Conservation (phyloP, 2,113 vertebrate species). For the Urocitellus parryii region DNA sequence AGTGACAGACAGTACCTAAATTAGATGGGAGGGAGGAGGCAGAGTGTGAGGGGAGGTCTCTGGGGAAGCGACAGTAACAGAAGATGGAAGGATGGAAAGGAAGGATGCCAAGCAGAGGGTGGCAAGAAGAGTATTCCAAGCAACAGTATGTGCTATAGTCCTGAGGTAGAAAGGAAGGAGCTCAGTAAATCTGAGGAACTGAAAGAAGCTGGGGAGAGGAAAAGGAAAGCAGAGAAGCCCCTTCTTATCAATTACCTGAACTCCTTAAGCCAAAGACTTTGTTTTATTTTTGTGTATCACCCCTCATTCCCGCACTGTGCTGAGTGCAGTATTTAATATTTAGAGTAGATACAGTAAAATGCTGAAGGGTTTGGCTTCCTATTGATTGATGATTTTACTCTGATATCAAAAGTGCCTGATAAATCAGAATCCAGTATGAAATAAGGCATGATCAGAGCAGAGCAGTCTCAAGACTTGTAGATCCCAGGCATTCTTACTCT, state of each 20-base stretch:
- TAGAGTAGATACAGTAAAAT: neutral
- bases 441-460: neutral
- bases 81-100: neutral
- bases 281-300: neutral
- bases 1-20: neutral
- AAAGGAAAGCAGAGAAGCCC: neutral
- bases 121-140: neutral
- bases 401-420: neutral
- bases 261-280: neutral
- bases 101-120: neutral
- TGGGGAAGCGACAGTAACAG: neutral
- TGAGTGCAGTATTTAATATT: neutral
- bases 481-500: neutral
- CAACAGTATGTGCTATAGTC: neutral
- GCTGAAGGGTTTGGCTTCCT: neutral
- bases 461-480: neutral
- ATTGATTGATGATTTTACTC: neutral
- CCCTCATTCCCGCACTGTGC: neutral
- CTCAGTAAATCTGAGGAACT: neutral
- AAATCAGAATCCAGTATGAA: neutral
- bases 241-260: neutral
- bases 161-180: neutral
- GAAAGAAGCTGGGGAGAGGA: neutral
- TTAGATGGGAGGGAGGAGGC: neutral
- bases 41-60: neutral